These are phyloP conservation scores for Melinaea menophilus DNA, from an alignment of 2,888 invertebrate genomes.

Conservation along the genomic window DNA sequence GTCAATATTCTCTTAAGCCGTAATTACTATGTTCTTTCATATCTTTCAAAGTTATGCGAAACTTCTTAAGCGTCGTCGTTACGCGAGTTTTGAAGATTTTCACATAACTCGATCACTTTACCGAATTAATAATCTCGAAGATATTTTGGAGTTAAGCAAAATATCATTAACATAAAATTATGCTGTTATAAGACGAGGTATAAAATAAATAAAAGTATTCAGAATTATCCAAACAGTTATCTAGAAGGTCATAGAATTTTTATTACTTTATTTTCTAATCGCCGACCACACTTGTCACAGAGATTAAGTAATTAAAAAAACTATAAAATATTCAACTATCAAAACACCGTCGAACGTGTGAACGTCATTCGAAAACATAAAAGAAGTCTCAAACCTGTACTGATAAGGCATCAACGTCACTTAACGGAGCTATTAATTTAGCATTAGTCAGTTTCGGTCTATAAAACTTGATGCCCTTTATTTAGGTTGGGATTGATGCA, in stretches of 20 bases:
- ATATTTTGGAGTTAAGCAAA: neutral
- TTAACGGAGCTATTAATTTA: conserved; percentile 58
- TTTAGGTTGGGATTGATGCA: conserved; percentile 55
- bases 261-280: neutral
- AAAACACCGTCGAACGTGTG: conserved; percentile 5
- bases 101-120: conserved; percentile 23
- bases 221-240: too few species aligned
- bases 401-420: conserved; percentile 30
- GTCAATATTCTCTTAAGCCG: conserved; percentile 18
- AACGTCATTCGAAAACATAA: neutral
- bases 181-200: too few species aligned
- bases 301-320: conserved; percentile 6
- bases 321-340: neutral
- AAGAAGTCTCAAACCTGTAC: neutral
- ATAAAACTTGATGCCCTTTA: conserved; percentile 55
- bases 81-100: conserved; percentile 18
- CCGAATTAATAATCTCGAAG: conserved; percentile 18
- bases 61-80: conserved; percentile 21
- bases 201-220: too few species aligned
- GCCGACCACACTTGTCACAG: neutral
- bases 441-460: conserved; percentile 63
- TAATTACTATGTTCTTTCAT: conserved; percentile 20
- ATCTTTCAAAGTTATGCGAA: conserved; percentile 27
- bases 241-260: neutral
- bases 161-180: neutral